Evolutionary conservation across 2,888 invertebrate genomes (phyloP), one percentile per base, ranked within the genome.

Genomic region (Rambutsinella grinnellia): DNA sequence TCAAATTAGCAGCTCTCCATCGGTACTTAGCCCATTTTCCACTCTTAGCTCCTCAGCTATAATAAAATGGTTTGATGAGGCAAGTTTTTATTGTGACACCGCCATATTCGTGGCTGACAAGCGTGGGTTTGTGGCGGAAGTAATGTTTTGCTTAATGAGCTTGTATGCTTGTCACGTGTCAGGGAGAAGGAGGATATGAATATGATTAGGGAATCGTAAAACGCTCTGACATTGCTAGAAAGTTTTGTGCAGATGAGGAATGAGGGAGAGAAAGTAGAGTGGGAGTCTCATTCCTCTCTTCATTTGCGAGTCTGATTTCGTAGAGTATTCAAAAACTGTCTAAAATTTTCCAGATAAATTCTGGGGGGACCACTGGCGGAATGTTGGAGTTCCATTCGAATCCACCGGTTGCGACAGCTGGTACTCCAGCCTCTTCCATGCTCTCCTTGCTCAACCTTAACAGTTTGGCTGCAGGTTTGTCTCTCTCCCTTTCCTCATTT

Each of bases 401-500:
- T 77, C 83, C 81, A 81, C 84, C 84, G 79, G 84, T 84, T 81
- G 81, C 84, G 65, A 84, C 84, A 81, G 84, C 83, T 83, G 83
- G 83, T 76, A 81, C 84, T 75, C 84, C 84, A 62, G 84, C 84
- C 79, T 84, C 84, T 51, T 84, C 90, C 84, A 90, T 90, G 85
- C 87, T 90, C 26, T 89, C 89, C 84, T 90, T 90, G 85, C 88
- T 90, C 79, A 90, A 90, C 85, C 86, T 90, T 79, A 90, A 90
- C 85, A 90, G 90, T 87, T 89, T 83, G 88, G 88, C 83, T 75
- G 83, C 82, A 83, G 84, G 84, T 84, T 83, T 78, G 84, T 82
- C 19, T 17, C 8, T 57, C 15, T 10, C 2, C 36, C 13, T 36
- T 36, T 36, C 13, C 36, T 36, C 36, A 36, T 36, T 36, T 36